Conservation (phyloP, 1,140 invertebrate genomes). For the Octopus sinensis region DNA sequence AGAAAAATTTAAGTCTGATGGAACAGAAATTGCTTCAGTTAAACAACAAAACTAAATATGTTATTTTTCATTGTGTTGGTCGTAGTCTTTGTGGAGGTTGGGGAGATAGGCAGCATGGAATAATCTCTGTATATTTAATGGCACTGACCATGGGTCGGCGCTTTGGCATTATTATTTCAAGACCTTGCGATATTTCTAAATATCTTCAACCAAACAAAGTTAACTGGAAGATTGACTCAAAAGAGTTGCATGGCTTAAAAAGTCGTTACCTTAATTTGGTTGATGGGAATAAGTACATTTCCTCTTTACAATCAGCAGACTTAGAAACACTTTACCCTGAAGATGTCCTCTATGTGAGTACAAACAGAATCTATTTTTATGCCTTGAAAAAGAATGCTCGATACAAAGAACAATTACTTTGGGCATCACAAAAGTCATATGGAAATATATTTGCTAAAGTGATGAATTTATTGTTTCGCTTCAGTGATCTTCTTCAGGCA, state of each 20-base stretch:
- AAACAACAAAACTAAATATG: slow-evolving; percentile 17
- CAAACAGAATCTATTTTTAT: slow-evolving; percentile 21
- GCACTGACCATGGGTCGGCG: slow-evolving; percentile 25
- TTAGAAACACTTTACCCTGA: slow-evolving; percentile 22
- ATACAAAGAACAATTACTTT: slow-evolving; percentile 14
- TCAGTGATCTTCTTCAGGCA: not conserved
- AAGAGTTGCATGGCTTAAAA: not conserved
- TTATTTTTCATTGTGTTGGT: slow-evolving; percentile 29
- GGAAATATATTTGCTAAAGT: not conserved
- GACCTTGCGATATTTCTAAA: slow-evolving; percentile 29
- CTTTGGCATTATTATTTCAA: slow-evolving; percentile 31
- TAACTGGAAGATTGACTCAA: slow-evolving; percentile 22
- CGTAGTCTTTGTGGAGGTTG: slow-evolving; percentile 30
- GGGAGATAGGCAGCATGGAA: slow-evolving; percentile 35
- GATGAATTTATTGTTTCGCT: slow-evolving; percentile 13
- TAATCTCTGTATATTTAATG: slow-evolving; percentile 29
- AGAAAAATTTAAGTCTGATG: no score
- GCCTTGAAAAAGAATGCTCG: slow-evolving; percentile 15
- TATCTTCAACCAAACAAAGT: slow-evolving; percentile 28
- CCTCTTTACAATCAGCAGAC: slow-evolving; percentile 15
- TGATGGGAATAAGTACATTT: not conserved
- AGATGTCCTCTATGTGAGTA: slow-evolving; percentile 27
- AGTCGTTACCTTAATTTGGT: not conserved
- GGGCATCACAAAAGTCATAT: slow-evolving; percentile 15
- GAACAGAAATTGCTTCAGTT: not conserved